Conservation (phyloP, 1,140 invertebrate species). For the Heterodera schachtii region DNA sequence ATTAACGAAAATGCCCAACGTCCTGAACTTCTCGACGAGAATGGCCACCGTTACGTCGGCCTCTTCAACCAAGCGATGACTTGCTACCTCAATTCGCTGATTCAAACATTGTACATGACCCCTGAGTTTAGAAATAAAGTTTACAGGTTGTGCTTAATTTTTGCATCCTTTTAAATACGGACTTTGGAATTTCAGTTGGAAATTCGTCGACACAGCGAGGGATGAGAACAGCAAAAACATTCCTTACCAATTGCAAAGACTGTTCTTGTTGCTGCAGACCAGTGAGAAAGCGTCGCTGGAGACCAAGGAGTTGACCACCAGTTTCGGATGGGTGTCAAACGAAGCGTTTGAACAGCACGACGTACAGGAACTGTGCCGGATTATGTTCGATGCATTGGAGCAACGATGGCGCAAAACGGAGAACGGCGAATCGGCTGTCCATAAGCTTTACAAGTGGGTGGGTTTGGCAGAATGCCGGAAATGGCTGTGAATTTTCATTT, state of each 20-base stretch:
- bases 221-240: constrained; percentile 74
- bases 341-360: constrained; percentile 90
- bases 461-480: background rate
- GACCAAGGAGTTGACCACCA: constrained; percentile 83
- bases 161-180: background rate
- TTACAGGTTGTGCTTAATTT: constrained; percentile 72
- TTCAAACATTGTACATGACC: constrained; percentile 88
- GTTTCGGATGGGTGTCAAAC: constrained; percentile 87
- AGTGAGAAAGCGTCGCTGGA: constrained; percentile 73
- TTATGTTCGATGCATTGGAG: constrained; percentile 89
- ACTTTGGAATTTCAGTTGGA: constrained; percentile 70
- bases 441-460: constrained; percentile 74
- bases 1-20: constrained; percentile 54
- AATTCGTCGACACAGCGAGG: constrained; percentile 74
- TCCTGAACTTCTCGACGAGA: constrained; percentile 34
- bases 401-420: constrained; percentile 80
- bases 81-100: constrained; percentile 85
- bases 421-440: constrained; percentile 73
- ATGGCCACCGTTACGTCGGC: constrained; percentile 74
- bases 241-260: constrained; percentile 82
- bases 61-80: constrained; percentile 92
- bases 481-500: constrained; percentile 58
- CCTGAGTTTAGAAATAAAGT: constrained; percentile 90
- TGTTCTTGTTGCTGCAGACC: constrained; percentile 84
- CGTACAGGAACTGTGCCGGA: constrained; percentile 84